Percentiles rank a stretch among this genome's conserved stretches.
Evolutionary conservation across 2,888 invertebrate genomes (phyloP).

Genomic region (Anodontia alba): DNA sequence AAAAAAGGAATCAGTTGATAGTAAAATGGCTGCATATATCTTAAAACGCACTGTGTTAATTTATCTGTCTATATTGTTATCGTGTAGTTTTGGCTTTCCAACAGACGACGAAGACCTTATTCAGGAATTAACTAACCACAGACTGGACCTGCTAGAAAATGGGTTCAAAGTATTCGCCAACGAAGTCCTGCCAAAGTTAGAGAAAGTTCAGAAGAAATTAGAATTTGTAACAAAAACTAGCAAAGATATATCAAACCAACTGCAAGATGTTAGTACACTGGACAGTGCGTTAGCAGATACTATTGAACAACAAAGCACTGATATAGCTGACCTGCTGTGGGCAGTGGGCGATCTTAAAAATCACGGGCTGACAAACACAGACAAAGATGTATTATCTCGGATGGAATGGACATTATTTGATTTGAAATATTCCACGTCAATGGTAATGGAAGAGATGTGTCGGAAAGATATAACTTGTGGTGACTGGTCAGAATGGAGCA

Average conservation of each 20-base stretch:
- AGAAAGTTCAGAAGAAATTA: slow-evolving; percentile 29
- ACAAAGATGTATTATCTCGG: slow-evolving; percentile 10
- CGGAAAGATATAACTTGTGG: slow-evolving; percentile 28
- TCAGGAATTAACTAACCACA: slow-evolving; percentile 30
- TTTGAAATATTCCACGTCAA: slow-evolving; percentile 37
- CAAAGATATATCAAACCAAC: neutral
- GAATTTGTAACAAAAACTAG: neutral
- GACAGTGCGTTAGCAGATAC: slow-evolving; percentile 23
- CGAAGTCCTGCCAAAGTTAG: slow-evolving; percentile 28
- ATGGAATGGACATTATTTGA: slow-evolving; percentile 58
- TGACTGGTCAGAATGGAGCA: slow-evolving; percentile 46
- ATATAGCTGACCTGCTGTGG: slow-evolving; percentile 12
- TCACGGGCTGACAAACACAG: neutral
- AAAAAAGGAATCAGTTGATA: too few relatives aligned
- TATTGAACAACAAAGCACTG: slow-evolving; percentile 24
- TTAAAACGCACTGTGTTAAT: too few relatives aligned
- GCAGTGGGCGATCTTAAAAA: neutral
- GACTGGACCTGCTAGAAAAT: slow-evolving; percentile 39
- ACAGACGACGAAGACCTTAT: neutral
- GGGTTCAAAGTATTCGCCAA: slow-evolving; percentile 30
- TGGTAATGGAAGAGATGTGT: slow-evolving; percentile 48
- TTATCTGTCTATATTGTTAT: too few relatives aligned
- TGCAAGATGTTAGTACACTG: neutral
- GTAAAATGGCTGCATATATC: too few relatives aligned
- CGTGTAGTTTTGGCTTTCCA: neutral